Percentiles rank a stretch among this genome's conserved stretches.
phyloP scores from a whole-genome alignment of 2,113 vertebrate genomes.

The Lutjanus erythropterus region DNA sequence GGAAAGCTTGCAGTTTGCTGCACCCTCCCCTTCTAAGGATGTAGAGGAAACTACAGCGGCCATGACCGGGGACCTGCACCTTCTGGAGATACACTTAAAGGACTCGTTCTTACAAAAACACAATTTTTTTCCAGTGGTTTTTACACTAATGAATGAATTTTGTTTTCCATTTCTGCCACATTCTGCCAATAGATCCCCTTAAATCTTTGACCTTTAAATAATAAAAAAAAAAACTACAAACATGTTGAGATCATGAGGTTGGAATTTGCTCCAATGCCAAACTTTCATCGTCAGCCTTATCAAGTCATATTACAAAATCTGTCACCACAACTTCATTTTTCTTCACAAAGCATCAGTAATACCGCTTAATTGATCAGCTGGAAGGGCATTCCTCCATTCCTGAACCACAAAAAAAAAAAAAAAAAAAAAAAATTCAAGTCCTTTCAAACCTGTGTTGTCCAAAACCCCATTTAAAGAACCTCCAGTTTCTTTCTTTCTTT shows the following conservation, averaged over 20 bases:
- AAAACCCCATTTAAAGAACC: neutral
- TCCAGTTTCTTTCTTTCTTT: neutral
- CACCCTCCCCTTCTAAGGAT: too few species aligned
- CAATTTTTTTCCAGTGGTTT: too few species aligned
- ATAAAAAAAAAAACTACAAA: neutral
- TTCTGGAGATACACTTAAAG: too few species aligned
- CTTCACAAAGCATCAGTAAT: neutral
- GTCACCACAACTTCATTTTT: slow-evolving; percentile 24
- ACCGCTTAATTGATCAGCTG: neutral
- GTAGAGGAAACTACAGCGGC: too few species aligned
- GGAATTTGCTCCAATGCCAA: neutral
- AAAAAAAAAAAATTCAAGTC: too few species aligned
- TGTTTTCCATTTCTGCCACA: too few species aligned
- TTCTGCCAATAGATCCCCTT: too few species aligned
- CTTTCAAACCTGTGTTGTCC: neutral
- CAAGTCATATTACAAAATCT: neutral
- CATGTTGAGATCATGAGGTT: neutral
- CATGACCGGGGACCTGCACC: too few species aligned
- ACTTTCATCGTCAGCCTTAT: neutral
- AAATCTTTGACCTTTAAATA: too few species aligned
- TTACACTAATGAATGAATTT: too few species aligned
- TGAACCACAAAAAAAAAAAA: neutral
- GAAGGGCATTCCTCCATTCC: neutral
- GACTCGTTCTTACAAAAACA: too few species aligned
- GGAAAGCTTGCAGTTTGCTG: too few species aligned